Conservation (phyloP, 2,888 invertebrate species). For the Agonopterix heracliana region DNA sequence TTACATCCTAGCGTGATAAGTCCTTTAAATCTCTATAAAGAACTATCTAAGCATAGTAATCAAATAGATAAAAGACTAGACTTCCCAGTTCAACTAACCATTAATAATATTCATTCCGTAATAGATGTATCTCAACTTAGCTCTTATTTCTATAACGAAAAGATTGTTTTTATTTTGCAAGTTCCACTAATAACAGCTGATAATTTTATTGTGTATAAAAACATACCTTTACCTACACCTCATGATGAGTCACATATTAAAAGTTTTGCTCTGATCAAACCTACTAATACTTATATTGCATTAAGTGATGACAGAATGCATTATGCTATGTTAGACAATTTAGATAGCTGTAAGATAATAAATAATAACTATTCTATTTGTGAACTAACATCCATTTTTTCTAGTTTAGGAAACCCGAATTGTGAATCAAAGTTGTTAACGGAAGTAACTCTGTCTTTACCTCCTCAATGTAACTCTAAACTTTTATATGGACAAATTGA, state of each 20-base stretch:
- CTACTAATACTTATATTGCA: slow-evolving; percentile 1
- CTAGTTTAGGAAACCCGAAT: slow-evolving; percentile 2
- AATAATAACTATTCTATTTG: slow-evolving; percentile 3
- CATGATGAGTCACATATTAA: slow-evolving; percentile 2
- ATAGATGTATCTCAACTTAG: slow-evolving; percentile 8
- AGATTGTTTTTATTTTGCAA: slow-evolving; percentile 10
- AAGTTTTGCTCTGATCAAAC: slow-evolving; percentile 2
- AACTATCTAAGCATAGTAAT: slow-evolving; percentile 6
- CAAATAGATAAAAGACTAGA: slow-evolving; percentile 7
- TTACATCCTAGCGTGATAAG: slow-evolving; percentile 10
- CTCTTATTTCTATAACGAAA: slow-evolving; percentile 10
- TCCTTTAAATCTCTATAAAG: slow-evolving; percentile 5
- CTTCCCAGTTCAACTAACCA: slow-evolving; percentile 7
- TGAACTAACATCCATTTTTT: neutral
- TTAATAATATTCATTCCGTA: slow-evolving; percentile 10
- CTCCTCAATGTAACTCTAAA: neutral
- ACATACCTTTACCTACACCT: slow-evolving; percentile 12
- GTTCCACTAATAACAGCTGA: slow-evolving; percentile 5
- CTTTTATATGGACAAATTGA: neutral
- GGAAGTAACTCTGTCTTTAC: slow-evolving; percentile 22
- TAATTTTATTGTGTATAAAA: slow-evolving; percentile 10
- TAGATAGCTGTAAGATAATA: slow-evolving; percentile 1
- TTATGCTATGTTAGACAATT: slow-evolving; percentile 5
- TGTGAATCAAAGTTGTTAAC: slow-evolving; percentile 7
- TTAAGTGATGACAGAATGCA: slow-evolving; percentile 1